Conservation (phyloP, 2,888 invertebrate species). For the Notocelia uddmanniana region DNA sequence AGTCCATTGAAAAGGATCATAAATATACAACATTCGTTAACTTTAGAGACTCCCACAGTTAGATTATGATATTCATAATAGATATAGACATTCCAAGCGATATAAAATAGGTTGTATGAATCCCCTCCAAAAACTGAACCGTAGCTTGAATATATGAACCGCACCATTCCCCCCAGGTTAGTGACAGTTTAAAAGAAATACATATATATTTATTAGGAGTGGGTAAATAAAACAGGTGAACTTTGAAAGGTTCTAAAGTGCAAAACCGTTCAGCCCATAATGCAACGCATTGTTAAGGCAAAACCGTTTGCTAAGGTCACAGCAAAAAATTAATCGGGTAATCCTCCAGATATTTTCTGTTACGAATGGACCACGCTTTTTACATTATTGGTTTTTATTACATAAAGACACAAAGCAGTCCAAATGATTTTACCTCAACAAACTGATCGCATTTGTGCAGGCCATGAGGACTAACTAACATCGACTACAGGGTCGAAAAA, state of each 20-base stretch:
- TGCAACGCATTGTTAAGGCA: constrained; percentile 6
- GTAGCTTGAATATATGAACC: not conserved
- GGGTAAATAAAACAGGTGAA: constrained; percentile 5
- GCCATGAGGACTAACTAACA: not conserved
- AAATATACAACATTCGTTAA: no score
- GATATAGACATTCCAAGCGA: not conserved
- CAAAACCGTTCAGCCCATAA: constrained; percentile 1
- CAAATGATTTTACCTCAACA: constrained; percentile 1
- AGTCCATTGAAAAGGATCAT: no score
- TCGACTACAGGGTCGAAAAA: not conserved
- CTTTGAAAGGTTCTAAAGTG: not conserved
- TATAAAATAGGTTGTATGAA: not conserved
- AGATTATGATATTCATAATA: no score
- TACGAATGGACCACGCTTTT: not conserved
- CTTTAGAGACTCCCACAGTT: no score
- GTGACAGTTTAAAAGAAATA: constrained; percentile 11
- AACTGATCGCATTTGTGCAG: not conserved
- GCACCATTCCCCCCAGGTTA: constrained; percentile 11
- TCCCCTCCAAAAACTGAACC: not conserved
- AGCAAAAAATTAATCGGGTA: no score
- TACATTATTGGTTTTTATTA: no score
- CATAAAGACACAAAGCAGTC: not conserved
- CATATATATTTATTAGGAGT: constrained; percentile 8
- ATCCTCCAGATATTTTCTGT: not conserved
- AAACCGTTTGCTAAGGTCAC: not conserved